A percentile compares a stretch with the other conserved stretches of the same genome.
Conservation (phyloP, 2,888 invertebrate genomes). For the Phyllotreta cruciferae region DNA sequence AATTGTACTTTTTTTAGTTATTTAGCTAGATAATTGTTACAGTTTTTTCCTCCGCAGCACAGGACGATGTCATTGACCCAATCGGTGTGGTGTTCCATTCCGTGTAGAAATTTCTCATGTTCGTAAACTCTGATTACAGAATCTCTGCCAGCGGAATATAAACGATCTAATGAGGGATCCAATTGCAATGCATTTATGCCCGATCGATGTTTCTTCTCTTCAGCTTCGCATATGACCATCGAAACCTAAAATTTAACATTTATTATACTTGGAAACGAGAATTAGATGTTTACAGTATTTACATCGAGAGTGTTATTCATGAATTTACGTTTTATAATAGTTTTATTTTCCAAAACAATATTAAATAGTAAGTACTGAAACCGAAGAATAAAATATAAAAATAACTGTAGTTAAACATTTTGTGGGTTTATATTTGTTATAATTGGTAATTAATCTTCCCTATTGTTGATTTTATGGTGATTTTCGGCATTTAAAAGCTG, state of each 20-base stretch:
- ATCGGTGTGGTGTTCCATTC: conserved; percentile 99
- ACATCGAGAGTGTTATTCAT: too few species aligned
- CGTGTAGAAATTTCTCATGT: conserved; percentile 85
- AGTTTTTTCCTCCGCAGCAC: conserved; percentile 95
- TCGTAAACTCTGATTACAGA: conserved; percentile 96
- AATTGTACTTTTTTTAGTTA: too few species aligned
- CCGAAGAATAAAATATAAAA: too few species aligned
- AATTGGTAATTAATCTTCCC: too few species aligned
- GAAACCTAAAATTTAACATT: conserved; percentile 75
- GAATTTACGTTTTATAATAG: too few species aligned
- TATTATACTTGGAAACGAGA: not conserved
- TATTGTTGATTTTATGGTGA: too few species aligned
- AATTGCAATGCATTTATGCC: conserved; percentile 96
- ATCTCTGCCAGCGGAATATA: conserved; percentile 97
- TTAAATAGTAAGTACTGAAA: too few species aligned
- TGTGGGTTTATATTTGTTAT: too few species aligned
- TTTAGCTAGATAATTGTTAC: conserved; percentile 63
- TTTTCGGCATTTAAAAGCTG: too few species aligned
- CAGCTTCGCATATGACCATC: conserved; percentile 96
- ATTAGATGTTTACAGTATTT: too few species aligned
- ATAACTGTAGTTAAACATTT: too few species aligned
- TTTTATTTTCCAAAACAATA: too few species aligned
- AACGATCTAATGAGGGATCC: conserved; percentile 83
- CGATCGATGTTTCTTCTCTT: conserved; percentile 92
- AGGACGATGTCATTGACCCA: conserved; percentile 99